Evolutionary conservation across 2,888 invertebrate genomes (phyloP).

Genomic region (Hemaris fuciformis): DNA sequence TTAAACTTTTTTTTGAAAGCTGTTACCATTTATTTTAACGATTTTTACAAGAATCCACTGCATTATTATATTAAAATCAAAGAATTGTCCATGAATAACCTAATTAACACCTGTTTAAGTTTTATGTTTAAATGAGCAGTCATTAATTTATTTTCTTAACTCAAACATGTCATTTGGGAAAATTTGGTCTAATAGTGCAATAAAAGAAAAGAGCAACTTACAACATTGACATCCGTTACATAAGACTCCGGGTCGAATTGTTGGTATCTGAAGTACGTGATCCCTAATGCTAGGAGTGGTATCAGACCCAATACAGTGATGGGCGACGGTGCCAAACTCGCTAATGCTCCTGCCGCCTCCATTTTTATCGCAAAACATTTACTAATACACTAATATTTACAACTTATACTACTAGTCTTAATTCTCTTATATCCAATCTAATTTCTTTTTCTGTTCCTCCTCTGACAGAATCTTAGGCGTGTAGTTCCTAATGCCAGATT

Average conservation of each 20-base stretch:
- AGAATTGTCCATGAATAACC: too few relatives aligned
- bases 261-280: conserved; percentile 90
- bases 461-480: conserved; percentile 86
- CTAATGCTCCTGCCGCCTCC: conserved; percentile 78
- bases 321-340: conserved; percentile 83
- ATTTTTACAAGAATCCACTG: too few relatives aligned
- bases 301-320: conserved; percentile 87
- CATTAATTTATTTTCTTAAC: too few relatives aligned
- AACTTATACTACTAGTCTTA: conserved; percentile 72
- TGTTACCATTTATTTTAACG: too few relatives aligned
- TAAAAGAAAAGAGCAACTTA: conserved; percentile 62
- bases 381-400: conserved; percentile 73
- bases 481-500: conserved; percentile 85
- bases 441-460: conserved; percentile 76
- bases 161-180: too few relatives aligned
- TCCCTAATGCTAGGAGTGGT: conserved; percentile 90
- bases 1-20: too few relatives aligned
- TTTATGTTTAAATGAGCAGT: too few relatives aligned
- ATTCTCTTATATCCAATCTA: conserved; percentile 84
- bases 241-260: conserved; percentile 91
- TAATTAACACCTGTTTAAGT: too few relatives aligned
- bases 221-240: conserved; percentile 86
- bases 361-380: conserved; percentile 67
- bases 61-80: too few relatives aligned
- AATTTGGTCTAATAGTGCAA: too few relatives aligned